Base-by-base conservation (phyloP, 2,888 invertebrate genomes). In the Diarsia brunnea region DNA sequence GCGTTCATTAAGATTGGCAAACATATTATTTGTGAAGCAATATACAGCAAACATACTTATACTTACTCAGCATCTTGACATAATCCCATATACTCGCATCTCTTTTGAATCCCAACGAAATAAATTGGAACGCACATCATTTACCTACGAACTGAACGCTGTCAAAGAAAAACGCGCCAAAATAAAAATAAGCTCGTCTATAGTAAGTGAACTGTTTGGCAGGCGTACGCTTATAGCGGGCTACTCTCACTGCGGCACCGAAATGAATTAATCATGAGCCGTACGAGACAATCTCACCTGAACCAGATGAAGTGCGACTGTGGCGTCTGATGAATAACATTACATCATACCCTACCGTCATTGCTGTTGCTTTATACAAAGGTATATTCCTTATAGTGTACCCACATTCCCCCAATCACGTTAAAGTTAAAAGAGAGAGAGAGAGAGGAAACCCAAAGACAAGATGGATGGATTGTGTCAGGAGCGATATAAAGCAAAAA, bases 211-310 rank as follows among this genome's bases (percentile, higher is more conserved):
- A 45, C 67, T 70, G 55, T 75, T 81, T 84, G 64, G 81, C 73
- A 81, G 73, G 70, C 77, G 69, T 77, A 73, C 49, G 69, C 43
- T 47, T 67, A 43, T 69, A 75, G 51, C 58, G 43, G 21, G 38
- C 61, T 73, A 73, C 79, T 73, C 82, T 47, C 70, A 67, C 21
- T 73, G 53, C 61, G 68, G 61, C 45, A 74, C 53, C 60, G 69
- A 69, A 74, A 69, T 89, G 89, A 89, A 89, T 89, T 86, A 89
- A 85, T 84, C 87, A 89, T 89, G 88, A 88, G 87, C 12, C 75
- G 75, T 84, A 84, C 75, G 81, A 80, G 79, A 88, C 83, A 82
- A 84, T 84, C 74, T 76, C 74, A 81, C 81, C 79, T 84, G 81
- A 80, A 80, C 67, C 69, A 81, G 82, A 84, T 84, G 82, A 86